Base-by-base conservation (phyloP, 2,797 vertebrate species). In the Lagorchestes hirsutus region DNA sequence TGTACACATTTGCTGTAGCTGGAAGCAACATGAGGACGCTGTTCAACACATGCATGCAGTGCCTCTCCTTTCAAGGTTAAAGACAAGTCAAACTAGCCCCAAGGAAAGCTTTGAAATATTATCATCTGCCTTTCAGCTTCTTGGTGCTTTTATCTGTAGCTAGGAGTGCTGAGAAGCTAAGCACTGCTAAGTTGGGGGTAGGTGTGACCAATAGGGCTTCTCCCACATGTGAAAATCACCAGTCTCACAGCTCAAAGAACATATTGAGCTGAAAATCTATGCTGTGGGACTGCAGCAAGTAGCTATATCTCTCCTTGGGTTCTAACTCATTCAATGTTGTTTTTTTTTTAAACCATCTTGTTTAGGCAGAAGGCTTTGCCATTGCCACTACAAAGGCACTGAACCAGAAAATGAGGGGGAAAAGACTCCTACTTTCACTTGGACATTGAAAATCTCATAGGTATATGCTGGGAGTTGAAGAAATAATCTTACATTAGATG, bases 1-100 rank as follows among this genome's bases (percentile, higher is more conserved):
- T 93, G 52, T 93, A 67, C 54, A 22, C 92, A 34, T 59, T 93
- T 55, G 8, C 58, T 90, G 1, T 82, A 50, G 58, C 93, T 95
- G 95, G 40, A 93, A 67, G 82, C 57, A 58, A 93, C 57, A 57
- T 12, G 2, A 3, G 93, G 40, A 58, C 24, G 50, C 91, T 67
- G 28, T 90, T 93, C 94, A 58, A 52, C 62, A 92, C 13, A 94
- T 62, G 54, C 55, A 31, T 82, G 40, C 22, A 90, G 56, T 54
- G 55, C 55, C 52, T 94, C 92, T 92, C 58, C 55, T 92, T 96
- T 90, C 40, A 94, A 96, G 57, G 91, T 90, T 58, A 90, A 93
- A 94, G 94, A 91, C 46, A 92, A 90, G 90, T 62, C 29, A 92
- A 96, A 93, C 50, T 54, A n/a, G 40, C 92, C 67, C 92, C 82